Conservation (phyloP, 2,888 invertebrate genomes). For the Macrophya annulata region DNA sequence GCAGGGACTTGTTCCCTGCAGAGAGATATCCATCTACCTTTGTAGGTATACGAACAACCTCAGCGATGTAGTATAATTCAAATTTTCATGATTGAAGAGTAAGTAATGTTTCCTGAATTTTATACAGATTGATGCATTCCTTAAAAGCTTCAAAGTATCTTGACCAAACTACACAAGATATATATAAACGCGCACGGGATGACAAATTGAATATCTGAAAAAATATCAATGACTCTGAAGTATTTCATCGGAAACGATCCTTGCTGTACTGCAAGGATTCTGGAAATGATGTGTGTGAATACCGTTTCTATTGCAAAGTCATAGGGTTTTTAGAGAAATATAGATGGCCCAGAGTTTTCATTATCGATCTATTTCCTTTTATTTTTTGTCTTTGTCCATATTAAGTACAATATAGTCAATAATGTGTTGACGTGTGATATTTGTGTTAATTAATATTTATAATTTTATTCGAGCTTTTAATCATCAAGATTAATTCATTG, state of each 20-base stretch:
- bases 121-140: background rate
- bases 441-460: background rate
- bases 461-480: background rate
- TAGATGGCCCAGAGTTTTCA: background rate
- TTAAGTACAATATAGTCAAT: background rate
- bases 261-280: no score
- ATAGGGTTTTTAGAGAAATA: background rate
- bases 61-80: no score
- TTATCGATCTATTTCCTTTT: background rate
- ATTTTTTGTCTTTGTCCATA: background rate
- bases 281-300: background rate
- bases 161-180: background rate
- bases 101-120: background rate
- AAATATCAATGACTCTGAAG: slow-evolving; percentile 1
- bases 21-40: no score
- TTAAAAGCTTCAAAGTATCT: background rate
- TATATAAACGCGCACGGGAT: background rate
- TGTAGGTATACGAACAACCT: no score
- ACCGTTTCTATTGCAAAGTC: background rate
- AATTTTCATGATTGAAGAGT: background rate
- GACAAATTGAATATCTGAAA: background rate
- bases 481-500: background rate
- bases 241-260: slow-evolving; percentile 17
- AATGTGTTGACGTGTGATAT: no score
- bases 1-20: background rate